phyloP scores from a whole-genome alignment of 2,797 vertebrate genomes.

The Scolopax rusticola region DNA sequence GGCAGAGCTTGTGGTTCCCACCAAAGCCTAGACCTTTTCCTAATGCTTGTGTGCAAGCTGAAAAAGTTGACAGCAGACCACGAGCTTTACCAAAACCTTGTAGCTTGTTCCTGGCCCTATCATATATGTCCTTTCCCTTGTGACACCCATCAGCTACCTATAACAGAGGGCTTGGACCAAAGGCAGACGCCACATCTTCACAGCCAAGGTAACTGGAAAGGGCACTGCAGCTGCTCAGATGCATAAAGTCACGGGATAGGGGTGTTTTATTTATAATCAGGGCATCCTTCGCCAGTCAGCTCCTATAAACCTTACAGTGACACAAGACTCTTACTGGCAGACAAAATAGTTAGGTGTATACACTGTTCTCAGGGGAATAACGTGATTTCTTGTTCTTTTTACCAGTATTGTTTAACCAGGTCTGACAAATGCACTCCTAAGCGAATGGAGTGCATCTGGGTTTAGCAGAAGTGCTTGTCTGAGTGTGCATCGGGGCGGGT shows the following conservation, averaged over 20 bases:
- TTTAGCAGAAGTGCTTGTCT: background rate
- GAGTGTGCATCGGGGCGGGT: background rate
- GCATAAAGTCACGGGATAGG: background rate
- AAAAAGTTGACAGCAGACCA: background rate
- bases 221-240: background rate
- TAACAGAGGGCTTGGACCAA: background rate
- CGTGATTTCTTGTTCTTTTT: background rate
- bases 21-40: background rate
- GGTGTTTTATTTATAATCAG: constrained; percentile 6
- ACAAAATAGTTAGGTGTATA: constrained; percentile 34
- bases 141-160: background rate
- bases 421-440: constrained; percentile 38
- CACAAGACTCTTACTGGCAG: constrained; percentile 58
- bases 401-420: constrained; percentile 3
- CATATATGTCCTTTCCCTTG: fast-evolving
- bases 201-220: background rate
- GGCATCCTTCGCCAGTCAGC: constrained; percentile 51
- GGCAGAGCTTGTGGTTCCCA: background rate
- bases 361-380: background rate
- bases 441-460: background rate
- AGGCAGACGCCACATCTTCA: background rate
- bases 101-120: background rate
- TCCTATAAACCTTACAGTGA: constrained; percentile 61
- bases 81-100: background rate
- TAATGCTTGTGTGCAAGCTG: background rate